These are phyloP conservation scores for Brachionus plicatilis DNA, from an alignment of 1,140 invertebrate species.

Conservation along the genomic window DNA sequence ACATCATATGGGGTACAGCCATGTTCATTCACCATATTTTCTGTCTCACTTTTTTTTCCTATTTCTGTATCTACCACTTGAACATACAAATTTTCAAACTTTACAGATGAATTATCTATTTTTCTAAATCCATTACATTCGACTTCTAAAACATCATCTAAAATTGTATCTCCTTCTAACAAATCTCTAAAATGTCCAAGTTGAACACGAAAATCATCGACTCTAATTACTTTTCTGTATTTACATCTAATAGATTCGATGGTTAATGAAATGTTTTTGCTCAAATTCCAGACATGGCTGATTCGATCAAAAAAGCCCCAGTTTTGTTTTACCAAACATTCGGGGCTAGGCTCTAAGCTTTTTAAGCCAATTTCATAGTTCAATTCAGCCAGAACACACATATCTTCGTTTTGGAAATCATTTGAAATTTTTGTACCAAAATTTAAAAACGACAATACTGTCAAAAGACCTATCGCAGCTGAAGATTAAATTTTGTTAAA, in stretches of 20 bases:
- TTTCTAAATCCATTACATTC: not conserved
- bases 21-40: not conserved
- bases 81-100: conserved; percentile 18
- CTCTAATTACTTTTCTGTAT: not conserved
- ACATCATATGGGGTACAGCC: not conserved
- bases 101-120: not conserved
- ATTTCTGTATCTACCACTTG: not conserved
- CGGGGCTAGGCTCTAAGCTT: not conserved
- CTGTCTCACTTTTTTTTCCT: not conserved
- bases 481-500: not conserved
- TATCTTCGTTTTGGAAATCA: not conserved
- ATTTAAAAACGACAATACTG: not conserved
- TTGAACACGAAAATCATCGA: not conserved
- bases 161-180: not conserved
- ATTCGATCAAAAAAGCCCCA: not conserved
- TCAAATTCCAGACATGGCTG: not conserved
- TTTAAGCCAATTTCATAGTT: not conserved
- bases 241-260: not conserved
- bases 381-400: not conserved
- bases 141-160: not conserved
- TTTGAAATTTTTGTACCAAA: not conserved
- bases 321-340: not conserved
- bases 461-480: not conserved
- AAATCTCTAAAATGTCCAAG: not conserved
- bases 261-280: not conserved